Evolutionary conservation across 2,888 invertebrate genomes (phyloP).

Genomic region (Willowsia nigromaculata): DNA sequence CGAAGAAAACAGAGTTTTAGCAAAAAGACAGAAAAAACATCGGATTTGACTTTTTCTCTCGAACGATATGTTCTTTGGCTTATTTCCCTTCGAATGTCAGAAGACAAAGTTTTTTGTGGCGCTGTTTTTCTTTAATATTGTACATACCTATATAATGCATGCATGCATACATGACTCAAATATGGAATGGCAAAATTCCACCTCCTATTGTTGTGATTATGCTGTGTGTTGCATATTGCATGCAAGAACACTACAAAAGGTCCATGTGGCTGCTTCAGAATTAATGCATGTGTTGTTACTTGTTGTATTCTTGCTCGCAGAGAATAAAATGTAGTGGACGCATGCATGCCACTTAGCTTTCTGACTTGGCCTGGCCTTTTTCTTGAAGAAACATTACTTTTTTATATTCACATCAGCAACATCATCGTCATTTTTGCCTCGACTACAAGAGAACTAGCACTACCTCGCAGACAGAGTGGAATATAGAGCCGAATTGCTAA

Average conservation of each 20-base stretch:
- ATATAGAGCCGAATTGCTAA: background rate
- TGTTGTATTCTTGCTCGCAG: background rate
- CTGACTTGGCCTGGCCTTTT: constrained; percentile 28
- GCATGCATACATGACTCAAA: background rate
- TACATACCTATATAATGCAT: too few species aligned
- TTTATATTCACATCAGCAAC: background rate
- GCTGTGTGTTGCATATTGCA: background rate
- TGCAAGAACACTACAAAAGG: background rate
- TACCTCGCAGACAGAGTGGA: background rate
- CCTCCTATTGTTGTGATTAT: background rate
- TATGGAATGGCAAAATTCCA: constrained; percentile 22
- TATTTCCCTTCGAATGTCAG: background rate
- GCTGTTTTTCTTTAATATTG: background rate
- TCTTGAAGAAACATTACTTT: constrained; percentile 2
- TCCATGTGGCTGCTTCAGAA: background rate
- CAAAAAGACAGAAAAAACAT: constrained; percentile 12
- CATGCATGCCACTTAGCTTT: background rate
- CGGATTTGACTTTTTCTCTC: constrained; percentile 40
- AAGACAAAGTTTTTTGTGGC: constrained; percentile 3
- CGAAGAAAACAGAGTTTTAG: background rate
- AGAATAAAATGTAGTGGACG: background rate
- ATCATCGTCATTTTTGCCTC: background rate
- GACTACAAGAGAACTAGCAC: background rate
- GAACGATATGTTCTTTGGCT: background rate
- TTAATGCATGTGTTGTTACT: background rate